Evolutionary conservation across 1,140 invertebrate species (phyloP).

Genomic region (Lepidurus apus): DNA sequence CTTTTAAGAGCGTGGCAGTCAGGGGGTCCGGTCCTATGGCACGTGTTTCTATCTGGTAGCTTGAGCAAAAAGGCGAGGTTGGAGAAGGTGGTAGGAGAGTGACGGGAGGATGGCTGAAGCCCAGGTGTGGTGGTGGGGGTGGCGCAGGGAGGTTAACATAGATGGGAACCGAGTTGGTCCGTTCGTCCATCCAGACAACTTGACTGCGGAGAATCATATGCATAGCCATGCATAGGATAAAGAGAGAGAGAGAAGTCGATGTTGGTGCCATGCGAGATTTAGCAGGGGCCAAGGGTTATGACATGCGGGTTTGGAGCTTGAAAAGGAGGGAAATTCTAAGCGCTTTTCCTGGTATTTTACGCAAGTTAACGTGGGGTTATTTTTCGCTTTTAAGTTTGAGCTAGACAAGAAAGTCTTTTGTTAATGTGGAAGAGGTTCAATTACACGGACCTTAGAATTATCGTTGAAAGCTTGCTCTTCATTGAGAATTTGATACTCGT

Average conservation of each 20-base stretch:
- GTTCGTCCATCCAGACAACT: constrained; percentile 27
- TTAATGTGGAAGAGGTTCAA: not conserved
- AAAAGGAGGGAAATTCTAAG: constrained; percentile 5
- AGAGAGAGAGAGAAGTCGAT: constrained; percentile 14
- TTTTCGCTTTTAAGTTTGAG: not conserved
- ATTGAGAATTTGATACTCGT: too few relatives aligned
- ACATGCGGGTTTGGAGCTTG: not conserved
- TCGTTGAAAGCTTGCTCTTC: not conserved
- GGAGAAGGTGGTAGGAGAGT: constrained; percentile 18
- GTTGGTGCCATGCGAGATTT: constrained; percentile 22
- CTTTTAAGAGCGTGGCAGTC: constrained; percentile 24
- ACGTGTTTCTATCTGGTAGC: constrained; percentile 23
- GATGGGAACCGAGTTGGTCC: constrained; percentile 20
- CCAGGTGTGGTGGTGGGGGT: constrained; percentile 2
- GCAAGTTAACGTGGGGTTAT: not conserved
- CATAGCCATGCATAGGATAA: constrained; percentile 23
- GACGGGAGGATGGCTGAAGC: constrained; percentile 24
- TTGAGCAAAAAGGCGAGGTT: constrained; percentile 25
- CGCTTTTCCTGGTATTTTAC: constrained; percentile 15
- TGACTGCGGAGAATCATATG: constrained; percentile 11
- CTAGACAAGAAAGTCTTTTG: not conserved
- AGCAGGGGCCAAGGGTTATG: constrained; percentile 6
- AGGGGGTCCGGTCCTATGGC: constrained; percentile 14
- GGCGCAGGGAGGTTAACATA: constrained; percentile 2
- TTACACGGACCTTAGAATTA: not conserved